phyloP scores from a whole-genome alignment of 2,888 invertebrate species.

The Congeria kusceri region DNA sequence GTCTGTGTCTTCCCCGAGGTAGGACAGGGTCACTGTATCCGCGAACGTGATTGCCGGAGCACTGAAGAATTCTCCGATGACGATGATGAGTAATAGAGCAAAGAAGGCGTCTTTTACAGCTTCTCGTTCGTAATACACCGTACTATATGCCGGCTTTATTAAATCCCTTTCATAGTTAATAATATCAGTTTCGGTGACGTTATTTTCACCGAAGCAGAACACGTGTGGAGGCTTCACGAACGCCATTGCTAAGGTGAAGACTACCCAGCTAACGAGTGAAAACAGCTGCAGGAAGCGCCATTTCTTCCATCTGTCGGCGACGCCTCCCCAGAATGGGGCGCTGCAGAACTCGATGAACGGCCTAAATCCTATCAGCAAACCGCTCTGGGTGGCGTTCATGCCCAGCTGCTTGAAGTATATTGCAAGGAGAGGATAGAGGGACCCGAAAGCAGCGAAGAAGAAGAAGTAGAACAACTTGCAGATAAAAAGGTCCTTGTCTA shows the following conservation, averaged over 20 bases:
- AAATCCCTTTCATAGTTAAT: constrained; percentile 50
- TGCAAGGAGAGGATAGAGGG: constrained; percentile 98
- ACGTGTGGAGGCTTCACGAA: constrained; percentile 97
- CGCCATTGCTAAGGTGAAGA: constrained; percentile 97
- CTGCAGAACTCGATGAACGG: constrained; percentile 99
- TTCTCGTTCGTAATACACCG: constrained; percentile 94
- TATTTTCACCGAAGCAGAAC: constrained; percentile 91
- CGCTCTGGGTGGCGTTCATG: constrained; percentile 98
- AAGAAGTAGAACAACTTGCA: constrained; percentile 99
- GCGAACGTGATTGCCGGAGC: constrained; percentile 97
- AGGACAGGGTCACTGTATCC: constrained; percentile 87
- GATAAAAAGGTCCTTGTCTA: constrained; percentile 89
- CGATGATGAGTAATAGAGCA: constrained; percentile 94
- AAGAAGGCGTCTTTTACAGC: constrained; percentile 99
- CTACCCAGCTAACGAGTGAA: constrained; percentile 97
- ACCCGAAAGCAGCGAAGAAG: constrained; percentile 99
- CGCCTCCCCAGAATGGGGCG: constrained; percentile 98
- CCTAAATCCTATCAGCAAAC: constrained; percentile 93
- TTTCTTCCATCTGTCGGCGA: constrained; percentile 92
- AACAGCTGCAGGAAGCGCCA: constrained; percentile 92
- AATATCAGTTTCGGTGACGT: constrained; percentile 85
- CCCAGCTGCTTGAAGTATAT: constrained; percentile 99
- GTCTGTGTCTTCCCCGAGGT: constrained; percentile 91
- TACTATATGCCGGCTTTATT: constrained; percentile 92
- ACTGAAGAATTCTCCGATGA: constrained; percentile 98